phyloP scores from a whole-genome alignment of 2,113 vertebrate genomes.

The Cepphus grylle region DNA sequence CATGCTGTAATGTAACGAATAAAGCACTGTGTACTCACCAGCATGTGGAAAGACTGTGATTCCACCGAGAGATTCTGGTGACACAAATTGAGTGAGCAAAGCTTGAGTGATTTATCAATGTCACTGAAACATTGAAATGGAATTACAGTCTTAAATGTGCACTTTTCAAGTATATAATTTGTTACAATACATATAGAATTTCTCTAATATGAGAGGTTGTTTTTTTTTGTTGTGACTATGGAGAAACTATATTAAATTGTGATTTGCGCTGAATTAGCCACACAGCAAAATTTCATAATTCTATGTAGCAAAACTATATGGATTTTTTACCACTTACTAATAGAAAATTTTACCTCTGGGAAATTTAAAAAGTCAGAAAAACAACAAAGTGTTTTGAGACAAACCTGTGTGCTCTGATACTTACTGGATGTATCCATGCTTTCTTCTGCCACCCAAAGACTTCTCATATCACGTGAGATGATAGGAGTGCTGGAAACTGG shows the following conservation, averaged over 20 bases:
- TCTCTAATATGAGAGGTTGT: background rate
- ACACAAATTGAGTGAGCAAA: conserved; percentile 51
- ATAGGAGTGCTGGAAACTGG: background rate
- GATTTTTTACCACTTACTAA: conserved; percentile 5
- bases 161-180: conserved; percentile 32
- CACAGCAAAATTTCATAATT: background rate
- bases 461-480: background rate
- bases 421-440: background rate
- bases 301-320: background rate
- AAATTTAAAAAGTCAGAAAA: conserved; percentile 2
- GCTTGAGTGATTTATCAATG: conserved; percentile 59
- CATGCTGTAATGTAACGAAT: background rate
- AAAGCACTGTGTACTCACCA: background rate
- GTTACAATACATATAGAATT: conserved; percentile 13
- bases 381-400: background rate
- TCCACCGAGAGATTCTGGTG: conserved; percentile 5
- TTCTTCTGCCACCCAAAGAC: background rate
- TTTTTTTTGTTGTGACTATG: background rate
- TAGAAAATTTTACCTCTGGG: conserved; percentile 23
- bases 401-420: background rate
- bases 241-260: conserved; percentile 2
- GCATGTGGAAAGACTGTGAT: conserved; percentile 7
- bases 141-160: conserved; percentile 45
- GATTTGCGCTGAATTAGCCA: conserved; percentile 31
- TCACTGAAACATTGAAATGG: conserved; percentile 43